Conservation (phyloP, 2,888 invertebrate genomes). For the Lamellibrachia satsuma region DNA sequence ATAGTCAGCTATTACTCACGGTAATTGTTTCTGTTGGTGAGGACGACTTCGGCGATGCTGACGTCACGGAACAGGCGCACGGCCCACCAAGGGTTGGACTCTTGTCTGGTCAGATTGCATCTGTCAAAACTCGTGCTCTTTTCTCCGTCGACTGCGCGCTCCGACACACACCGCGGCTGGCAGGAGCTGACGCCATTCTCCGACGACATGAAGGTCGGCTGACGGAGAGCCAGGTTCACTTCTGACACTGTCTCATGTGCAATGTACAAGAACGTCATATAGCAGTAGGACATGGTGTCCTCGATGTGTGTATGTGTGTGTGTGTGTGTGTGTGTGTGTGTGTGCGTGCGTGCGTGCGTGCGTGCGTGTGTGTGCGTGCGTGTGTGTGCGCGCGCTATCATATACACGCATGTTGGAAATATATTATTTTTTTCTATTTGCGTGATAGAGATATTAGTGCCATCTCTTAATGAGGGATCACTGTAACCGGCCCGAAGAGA, state of each 20-base stretch:
- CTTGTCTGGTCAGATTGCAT: not conserved
- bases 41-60: not conserved
- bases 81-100: not conserved
- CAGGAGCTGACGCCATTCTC: not conserved
- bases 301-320: too few species aligned
- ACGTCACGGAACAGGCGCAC: not conserved
- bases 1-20: not conserved
- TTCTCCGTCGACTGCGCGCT: not conserved
- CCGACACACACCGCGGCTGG: not conserved
- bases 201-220: not conserved
- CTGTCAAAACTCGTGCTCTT: not conserved
- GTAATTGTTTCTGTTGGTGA: not conserved
- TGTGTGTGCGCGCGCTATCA: too few species aligned
- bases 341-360: too few species aligned
- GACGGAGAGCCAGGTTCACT: not conserved
- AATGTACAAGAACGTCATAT: not conserved
- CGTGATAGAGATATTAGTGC: too few species aligned
- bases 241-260: not conserved
- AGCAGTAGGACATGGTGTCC: too few species aligned
- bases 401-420: too few species aligned
- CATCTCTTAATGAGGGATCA: too few species aligned
- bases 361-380: too few species aligned
- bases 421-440: too few species aligned
- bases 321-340: too few species aligned
- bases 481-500: too few species aligned